These are phyloP conservation scores for Pterocles orientalis DNA, from an alignment of 2,113 vertebrate genomes.

Conservation along the genomic window DNA sequence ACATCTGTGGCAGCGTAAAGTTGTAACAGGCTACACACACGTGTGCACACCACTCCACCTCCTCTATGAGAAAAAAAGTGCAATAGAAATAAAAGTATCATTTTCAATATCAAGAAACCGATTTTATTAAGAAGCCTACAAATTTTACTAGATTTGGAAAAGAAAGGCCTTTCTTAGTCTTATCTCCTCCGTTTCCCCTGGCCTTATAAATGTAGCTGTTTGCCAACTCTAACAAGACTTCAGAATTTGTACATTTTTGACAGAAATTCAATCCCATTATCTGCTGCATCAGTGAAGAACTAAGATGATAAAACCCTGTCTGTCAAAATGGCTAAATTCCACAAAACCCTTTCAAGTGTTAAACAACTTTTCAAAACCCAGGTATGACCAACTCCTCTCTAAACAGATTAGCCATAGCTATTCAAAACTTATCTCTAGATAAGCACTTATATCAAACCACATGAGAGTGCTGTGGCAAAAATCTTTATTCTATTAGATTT, in stretches of 20 bases:
- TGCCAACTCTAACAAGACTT: not conserved
- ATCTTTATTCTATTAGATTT: not conserved
- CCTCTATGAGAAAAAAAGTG: not conserved
- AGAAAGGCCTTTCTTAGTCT: not conserved
- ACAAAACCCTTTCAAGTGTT: constrained; percentile 25
- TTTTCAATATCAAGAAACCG: not conserved
- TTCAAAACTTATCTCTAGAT: constrained; percentile 7
- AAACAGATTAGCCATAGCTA: constrained; percentile 40
- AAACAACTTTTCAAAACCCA: constrained; percentile 52
- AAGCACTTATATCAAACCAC: not conserved
- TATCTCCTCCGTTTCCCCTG: not conserved
- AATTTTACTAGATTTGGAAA: not conserved
- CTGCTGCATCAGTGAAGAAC: constrained; percentile 35
- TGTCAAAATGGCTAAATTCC: constrained; percentile 12
- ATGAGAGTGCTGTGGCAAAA: not conserved
- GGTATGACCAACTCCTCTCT: not conserved
- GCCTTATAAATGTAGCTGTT: not conserved
- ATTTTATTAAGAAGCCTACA: not conserved
- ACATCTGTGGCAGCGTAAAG: not conserved
- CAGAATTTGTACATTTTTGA: not conserved
- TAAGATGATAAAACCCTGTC: constrained; percentile 42
- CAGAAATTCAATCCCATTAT: constrained; percentile 56
- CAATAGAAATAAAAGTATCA: not conserved
- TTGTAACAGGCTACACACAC: fast-evolving
- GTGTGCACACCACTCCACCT: fast-evolving